These are phyloP conservation scores for Ptilorrhoa leucosticta DNA, from an alignment of 2,113 vertebrate species.

Conservation along the genomic window DNA sequence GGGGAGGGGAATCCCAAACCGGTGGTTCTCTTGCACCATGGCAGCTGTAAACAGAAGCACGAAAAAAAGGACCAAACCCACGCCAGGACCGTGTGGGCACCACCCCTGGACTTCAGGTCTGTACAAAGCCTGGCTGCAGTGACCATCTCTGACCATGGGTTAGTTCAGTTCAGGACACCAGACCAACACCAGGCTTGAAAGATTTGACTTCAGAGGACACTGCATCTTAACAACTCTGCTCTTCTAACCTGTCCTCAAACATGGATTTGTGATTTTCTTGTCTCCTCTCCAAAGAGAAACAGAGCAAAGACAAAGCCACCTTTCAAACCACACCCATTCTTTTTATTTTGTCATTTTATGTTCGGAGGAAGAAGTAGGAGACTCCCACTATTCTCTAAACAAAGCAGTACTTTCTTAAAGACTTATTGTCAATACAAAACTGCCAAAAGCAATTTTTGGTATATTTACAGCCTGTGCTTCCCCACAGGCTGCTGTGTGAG, in stretches of 20 bases:
- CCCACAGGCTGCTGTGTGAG: background rate
- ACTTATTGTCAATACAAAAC: background rate
- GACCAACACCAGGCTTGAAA: too few species aligned
- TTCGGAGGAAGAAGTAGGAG: background rate
- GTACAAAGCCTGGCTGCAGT: accelerated
- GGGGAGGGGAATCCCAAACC: conserved; percentile 36
- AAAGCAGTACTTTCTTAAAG: background rate
- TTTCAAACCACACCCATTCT: background rate
- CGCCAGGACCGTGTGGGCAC: accelerated
- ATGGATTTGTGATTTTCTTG: accelerated
- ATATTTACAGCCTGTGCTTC: background rate
- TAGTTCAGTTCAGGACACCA: background rate
- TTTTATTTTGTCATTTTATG: background rate
- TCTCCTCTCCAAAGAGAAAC: background rate
- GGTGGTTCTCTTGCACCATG: background rate
- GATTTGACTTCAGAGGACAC: background rate
- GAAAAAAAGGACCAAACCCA: background rate
- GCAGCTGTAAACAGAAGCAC: background rate
- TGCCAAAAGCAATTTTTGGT: background rate
- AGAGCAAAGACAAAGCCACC: accelerated
- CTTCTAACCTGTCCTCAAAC: background rate
- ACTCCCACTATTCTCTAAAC: background rate
- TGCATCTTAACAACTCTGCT: background rate
- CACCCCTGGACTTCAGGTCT: accelerated
- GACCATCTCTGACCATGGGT: accelerated